Base-by-base conservation (phyloP, 2,113 vertebrate species). In the Prunella fulvescens region DNA sequence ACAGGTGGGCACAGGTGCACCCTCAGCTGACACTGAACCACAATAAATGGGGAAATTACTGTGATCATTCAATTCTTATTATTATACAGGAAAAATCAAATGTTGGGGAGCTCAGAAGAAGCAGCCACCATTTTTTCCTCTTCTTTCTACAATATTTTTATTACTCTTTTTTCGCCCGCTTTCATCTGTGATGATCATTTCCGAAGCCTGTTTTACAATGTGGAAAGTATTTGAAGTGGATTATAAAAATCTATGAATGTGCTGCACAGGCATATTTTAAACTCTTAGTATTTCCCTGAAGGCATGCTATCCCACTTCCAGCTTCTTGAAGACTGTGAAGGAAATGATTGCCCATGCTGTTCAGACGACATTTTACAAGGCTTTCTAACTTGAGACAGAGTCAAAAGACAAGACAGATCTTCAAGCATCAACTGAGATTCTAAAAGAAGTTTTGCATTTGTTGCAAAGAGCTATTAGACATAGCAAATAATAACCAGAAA, bases 231-330 rank as follows among this genome's bases (percentile, higher is more conserved):
- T 96, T 97, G 86, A 95, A 95, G 93, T 58, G 58, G 61, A 35
- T 96, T 95, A 82, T 93, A 90, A 95, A 95, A 83, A 80, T 88
- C 77, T 87, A 90, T 92, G 82, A 96, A 97, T 94, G 76, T 88
- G 86, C 89, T 93, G 44, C 56, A 84, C 35, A 60, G 77, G 64
- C 90, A 62, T 93, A 95, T 96, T 97, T 95, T 84, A 92, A 94
- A 92, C 37, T 86, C 80, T 88, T 84, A 76, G 81, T 71, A 95
- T 94, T 96, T 93, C 74, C 88, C 78, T 91, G 72, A 92, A 86
- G 76, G 71, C 85, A 19, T 64, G n/a, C 53, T 94, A 86, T 81
- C 45, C 44, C 54, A 64, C 77, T 86, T 93, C 3, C 28, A 76
- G 42, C 51, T 92, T 88, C 88, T 94, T 96, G 87, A 85, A 82